Base-by-base conservation (phyloP, 2,888 invertebrate genomes). In the Cheiracanthium punctorium region DNA sequence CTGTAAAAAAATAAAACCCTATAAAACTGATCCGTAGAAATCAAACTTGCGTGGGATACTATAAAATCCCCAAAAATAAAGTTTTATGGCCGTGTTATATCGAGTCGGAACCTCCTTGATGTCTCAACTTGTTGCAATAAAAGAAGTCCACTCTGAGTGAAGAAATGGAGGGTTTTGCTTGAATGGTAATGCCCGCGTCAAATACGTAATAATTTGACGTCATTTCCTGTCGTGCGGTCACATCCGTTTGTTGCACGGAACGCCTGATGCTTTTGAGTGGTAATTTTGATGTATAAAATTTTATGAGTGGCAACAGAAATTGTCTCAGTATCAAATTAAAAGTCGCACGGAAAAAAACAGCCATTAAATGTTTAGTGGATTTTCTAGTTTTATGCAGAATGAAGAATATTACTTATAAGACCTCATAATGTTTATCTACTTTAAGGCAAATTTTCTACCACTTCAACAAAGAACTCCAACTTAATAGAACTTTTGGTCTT, bases 191-290 rank as follows among this genome's bases (percentile, higher is more conserved):
- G 79, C 79, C 74, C 72, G 79, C 84, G 58, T 72, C 84, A 73
- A 77, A 73, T 79, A 84, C 84, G 84, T 84, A 77, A 84, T 84
- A 84, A 84, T 84, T 79, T 65, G 82, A 84, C 84, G 84, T 84
- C 84, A 84, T 84, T 84, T 84, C 84, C 84, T 84, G 79, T 84
- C 84, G 84, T 84, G 84, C 79, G 20, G 52, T 52, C 58, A 41
- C 77, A 84, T 79, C 84, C 77, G 41, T 48, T 32, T 37, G 64
- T 43, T 41, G 67, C 84, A 84, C 84, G 84, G 41, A 52, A 79
- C 69, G 70, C 5, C 5, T 17, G 43, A 2, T 48, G 43, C 14
- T 48, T 48, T 17, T 17, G 14, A 17, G 43, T 17, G 43, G 17
- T 48, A 17, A 48, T 48, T 48, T 48, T 1, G 43, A 10, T 48